Percentiles rank a stretch among this genome's conserved stretches.
These are phyloP conservation scores for Troglohyphantes excavatus DNA, from an alignment of 2,888 invertebrate genomes.

Conservation along the genomic window DNA sequence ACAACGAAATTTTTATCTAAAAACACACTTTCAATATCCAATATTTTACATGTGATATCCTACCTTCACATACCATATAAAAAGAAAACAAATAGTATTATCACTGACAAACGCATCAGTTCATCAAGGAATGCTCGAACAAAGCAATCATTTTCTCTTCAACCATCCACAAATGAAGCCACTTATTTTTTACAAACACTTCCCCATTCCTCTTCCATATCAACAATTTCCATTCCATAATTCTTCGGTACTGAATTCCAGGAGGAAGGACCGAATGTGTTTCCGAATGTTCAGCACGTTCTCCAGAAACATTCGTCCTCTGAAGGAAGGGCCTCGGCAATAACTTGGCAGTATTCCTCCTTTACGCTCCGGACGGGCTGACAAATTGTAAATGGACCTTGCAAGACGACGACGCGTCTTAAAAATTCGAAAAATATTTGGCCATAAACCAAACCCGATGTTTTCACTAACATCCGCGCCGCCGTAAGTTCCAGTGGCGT, in stretches of 20 bases:
- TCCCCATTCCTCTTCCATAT: not conserved
- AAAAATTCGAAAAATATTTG: conserved; percentile 58
- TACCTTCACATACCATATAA: no score
- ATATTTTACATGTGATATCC: no score
- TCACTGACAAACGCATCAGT: no score
- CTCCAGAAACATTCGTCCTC: conserved; percentile 4
- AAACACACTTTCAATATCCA: no score
- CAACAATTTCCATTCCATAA: conserved; percentile 15
- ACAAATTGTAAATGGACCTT: conserved; percentile 44
- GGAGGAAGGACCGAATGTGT: not conserved
- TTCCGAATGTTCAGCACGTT: not conserved
- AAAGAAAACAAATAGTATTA: no score
- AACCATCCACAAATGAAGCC: not conserved
- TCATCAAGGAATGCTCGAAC: no score
- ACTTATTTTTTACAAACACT: not conserved
- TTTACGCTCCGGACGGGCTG: not conserved
- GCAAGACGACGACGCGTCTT: conserved; percentile 31
- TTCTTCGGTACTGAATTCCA: conserved; percentile 23
- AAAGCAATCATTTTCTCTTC: not conserved
- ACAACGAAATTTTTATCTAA: no score
- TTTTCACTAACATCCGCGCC: conserved; percentile 44
- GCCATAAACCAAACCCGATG: conserved; percentile 52
- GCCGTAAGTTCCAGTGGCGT: not conserved
- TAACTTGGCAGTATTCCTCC: conserved; percentile 44
- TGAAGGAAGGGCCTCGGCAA: conserved; percentile 5